Evolutionary conservation across 2,888 invertebrate genomes (phyloP).

Genomic region (Spodoptera picta): DNA sequence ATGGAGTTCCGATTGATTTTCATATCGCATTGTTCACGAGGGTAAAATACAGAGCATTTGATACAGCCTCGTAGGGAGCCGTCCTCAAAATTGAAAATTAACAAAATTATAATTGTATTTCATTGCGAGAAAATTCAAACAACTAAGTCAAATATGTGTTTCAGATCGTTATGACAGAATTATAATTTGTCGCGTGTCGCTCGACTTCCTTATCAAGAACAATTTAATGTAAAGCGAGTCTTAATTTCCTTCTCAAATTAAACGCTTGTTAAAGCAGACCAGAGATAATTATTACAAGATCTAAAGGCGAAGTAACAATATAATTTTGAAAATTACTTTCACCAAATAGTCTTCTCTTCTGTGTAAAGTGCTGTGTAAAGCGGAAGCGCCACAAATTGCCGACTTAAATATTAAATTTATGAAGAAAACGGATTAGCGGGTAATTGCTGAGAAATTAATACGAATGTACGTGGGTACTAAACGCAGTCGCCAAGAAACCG

Average conservation of each 20-base stretch:
- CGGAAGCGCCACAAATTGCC: slow-evolving; percentile 83
- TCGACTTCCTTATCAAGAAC: slow-evolving; percentile 67
- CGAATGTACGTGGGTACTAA: slow-evolving; percentile 52
- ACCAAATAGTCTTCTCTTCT: slow-evolving; percentile 77
- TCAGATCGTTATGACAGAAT: slow-evolving; percentile 54
- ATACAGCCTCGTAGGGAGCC: slow-evolving; percentile 2
- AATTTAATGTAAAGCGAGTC: slow-evolving; percentile 71
- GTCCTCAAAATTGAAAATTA: slow-evolving; percentile 2
- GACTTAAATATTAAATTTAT: slow-evolving; percentile 83
- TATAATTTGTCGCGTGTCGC: slow-evolving; percentile 65
- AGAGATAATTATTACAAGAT: slow-evolving; percentile 84
- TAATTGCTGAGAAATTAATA: slow-evolving; percentile 75
- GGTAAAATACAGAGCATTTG: slow-evolving; percentile 17
- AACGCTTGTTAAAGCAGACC: slow-evolving; percentile 81
- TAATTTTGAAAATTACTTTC: slow-evolving; percentile 84
- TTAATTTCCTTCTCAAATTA: slow-evolving; percentile 81
- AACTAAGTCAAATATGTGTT: slow-evolving; percentile 36
- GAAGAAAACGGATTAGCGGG: slow-evolving; percentile 80
- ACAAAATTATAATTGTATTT: slow-evolving; percentile 14
- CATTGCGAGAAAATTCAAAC: slow-evolving; percentile 29
- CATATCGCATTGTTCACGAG: slow-evolving; percentile 44
- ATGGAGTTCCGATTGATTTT: slow-evolving; percentile 56
- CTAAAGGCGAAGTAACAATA: slow-evolving; percentile 82
- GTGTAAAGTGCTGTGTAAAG: slow-evolving; percentile 75
- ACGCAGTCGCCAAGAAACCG: slow-evolving; percentile 49